A percentile compares a stretch with the other conserved stretches of the same genome.
phyloP scores from a whole-genome alignment of 2,797 vertebrate species.

The Triplophysa yarkandensis region DNA sequence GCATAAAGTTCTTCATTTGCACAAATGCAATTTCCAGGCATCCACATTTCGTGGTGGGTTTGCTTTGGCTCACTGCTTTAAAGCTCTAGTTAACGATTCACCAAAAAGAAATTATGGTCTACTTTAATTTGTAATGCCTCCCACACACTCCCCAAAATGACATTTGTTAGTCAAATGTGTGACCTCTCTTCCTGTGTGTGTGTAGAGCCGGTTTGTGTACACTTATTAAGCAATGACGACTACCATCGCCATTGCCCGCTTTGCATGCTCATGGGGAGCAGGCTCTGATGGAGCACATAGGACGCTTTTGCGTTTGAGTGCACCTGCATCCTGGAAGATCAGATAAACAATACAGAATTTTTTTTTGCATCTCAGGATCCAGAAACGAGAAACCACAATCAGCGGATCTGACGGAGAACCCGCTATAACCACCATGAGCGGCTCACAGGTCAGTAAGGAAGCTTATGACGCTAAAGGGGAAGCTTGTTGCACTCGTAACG shows the following conservation, averaged over 20 bases:
- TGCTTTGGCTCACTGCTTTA: neutral
- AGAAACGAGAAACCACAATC: neutral
- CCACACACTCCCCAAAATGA: conserved; percentile 50
- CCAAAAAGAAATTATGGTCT: conserved; percentile 21
- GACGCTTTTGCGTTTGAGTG: conserved; percentile 8
- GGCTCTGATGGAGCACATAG: neutral
- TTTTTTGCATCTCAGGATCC: conserved; percentile 3
- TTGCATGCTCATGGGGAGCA: conserved; percentile 54
- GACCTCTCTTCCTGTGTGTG: conserved; percentile 42
- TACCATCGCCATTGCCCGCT: conserved; percentile 32
- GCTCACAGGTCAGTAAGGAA: conserved; percentile 53
- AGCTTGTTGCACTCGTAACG: neutral
- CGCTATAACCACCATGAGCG: conserved; percentile 21
- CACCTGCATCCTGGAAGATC: conserved; percentile 58
- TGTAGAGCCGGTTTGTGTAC: conserved; percentile 34
- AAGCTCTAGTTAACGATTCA: conserved; percentile 36
- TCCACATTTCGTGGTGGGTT: conserved; percentile 16
- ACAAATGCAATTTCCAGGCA: neutral
- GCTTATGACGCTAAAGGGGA: neutral
- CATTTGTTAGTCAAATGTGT: conserved; percentile 78
- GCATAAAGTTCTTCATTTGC: neutral
- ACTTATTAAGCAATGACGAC: conserved; percentile 19
- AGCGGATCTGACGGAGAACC: conserved; percentile 29
- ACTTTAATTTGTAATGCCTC: conserved; percentile 11
- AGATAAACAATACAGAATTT: neutral